A percentile compares a stretch with the other conserved stretches of the same genome.
Evolutionary conservation across 92 coral and sea anemone genomes (phyloP).

Genomic region (Desmophyllum pertusum): DNA sequence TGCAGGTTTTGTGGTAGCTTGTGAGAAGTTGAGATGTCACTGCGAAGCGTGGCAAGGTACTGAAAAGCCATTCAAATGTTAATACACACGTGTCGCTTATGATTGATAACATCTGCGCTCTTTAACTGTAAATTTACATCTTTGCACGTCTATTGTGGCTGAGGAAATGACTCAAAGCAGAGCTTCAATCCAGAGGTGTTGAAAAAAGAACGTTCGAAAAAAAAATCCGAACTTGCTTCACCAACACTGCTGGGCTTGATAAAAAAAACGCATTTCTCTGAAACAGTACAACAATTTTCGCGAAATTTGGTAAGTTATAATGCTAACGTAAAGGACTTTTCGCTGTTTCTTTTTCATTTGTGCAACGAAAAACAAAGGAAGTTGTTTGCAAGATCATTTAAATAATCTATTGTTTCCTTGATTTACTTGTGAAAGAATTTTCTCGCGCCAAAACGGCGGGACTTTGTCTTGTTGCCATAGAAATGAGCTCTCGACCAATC

Average conservation of each 20-base stretch:
- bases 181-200: too few relatives aligned
- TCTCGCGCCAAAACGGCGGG: slow-evolving; percentile 87
- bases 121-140: slow-evolving; percentile 34
- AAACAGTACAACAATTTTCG: neutral
- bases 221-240: neutral
- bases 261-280: neutral
- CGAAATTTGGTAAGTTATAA: neutral
- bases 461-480: slow-evolving; percentile 61
- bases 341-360: neutral
- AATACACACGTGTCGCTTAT: slow-evolving; percentile 69
- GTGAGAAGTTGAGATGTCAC: neutral
- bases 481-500: slow-evolving; percentile 61
- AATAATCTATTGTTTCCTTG: slow-evolving; percentile 29
- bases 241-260: neutral
- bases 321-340: neutral
- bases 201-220: neutral
- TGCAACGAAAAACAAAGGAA: slow-evolving; percentile 9
- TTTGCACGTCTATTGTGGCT: slow-evolving; percentile 17
- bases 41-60: slow-evolving; percentile 10
- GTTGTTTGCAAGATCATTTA: slow-evolving; percentile 13
- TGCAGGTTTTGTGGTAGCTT: neutral
- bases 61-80: slow-evolving; percentile 59
- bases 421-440: slow-evolving; percentile 24
- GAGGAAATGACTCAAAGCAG: neutral
- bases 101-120: slow-evolving; percentile 33